A percentile compares a stretch with the other conserved stretches of the same genome.
Evolutionary conservation across 2,797 vertebrate genomes (phyloP).

Genomic region (Sciurus vulgaris): DNA sequence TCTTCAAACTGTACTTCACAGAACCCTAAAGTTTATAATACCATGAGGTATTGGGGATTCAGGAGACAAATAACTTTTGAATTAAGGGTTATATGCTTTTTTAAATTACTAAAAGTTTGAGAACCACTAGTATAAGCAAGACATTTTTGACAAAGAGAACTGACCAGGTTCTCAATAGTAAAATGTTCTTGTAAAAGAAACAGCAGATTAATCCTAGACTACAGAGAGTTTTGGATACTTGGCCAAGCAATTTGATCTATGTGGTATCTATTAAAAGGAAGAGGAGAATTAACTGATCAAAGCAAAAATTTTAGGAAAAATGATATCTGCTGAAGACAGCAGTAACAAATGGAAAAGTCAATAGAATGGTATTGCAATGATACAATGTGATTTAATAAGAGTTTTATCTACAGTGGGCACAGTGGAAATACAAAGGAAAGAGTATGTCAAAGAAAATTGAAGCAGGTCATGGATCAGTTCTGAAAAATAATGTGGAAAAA

Average conservation of each 20-base stretch:
- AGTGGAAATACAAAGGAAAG: constrained; percentile 23
- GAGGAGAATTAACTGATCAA: neutral
- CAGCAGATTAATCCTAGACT: neutral
- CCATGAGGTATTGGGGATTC: neutral
- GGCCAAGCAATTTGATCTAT: neutral
- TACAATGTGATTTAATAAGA: neutral
- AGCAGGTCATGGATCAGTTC: neutral
- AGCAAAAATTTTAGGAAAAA: neutral
- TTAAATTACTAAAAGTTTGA: neutral
- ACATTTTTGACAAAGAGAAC: neutral
- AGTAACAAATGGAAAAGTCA: neutral
- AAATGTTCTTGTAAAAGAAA: neutral
- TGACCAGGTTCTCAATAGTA: neutral
- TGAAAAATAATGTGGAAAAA: neutral
- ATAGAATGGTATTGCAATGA: neutral
- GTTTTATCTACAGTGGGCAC: neutral
- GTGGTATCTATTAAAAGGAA: neutral
- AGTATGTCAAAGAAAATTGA: neutral
- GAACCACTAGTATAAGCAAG: neutral
- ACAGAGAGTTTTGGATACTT: neutral
- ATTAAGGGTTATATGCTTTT: neutral
- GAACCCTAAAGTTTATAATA: neutral
- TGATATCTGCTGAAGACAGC: neutral
- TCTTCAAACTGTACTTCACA: neutral
- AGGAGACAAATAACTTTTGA: neutral